Base-by-base conservation (phyloP, 2,888 invertebrate genomes). In the Andrena bicolor region DNA sequence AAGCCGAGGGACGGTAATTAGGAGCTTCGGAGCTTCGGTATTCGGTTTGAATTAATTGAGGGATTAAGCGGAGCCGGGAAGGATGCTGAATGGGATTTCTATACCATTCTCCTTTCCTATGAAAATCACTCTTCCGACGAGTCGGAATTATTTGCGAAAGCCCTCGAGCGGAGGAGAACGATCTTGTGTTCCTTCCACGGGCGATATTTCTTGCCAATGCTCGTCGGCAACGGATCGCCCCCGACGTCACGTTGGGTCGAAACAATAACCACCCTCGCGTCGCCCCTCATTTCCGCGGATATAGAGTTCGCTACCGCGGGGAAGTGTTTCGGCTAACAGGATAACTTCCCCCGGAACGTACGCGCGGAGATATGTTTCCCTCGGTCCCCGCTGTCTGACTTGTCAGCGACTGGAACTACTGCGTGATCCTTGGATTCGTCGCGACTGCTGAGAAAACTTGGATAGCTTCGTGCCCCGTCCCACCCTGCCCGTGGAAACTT, bases 381-480 rank as follows among this genome's bases (percentile, higher is more conserved):
- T 41, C n/a, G 23, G 64, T 20, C 4, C 61, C 16, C 16, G 2
- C 53, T 30, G 74, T 66, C 66, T 28, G 78, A 74, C 74, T 63
- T 41, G 68, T 63, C 68, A 16, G 26, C 51, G 56, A 35, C 74
- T 6, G 32, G 48, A 32, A 78, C 78, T 63, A 78, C 68, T 68
- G 63, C 13, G 26, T 0, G 53, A 35, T 48, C 20, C 41, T 7
- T 7, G 51, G 23, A 75, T 70, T 28, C 10, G 30, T 76, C 35
- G 51, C 10, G 26, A 16, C 23, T 20, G 28, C 7, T 5, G 26
- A 56, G 30, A 30, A 35, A 65, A 48, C 41, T 64, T 8, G 26
- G 13, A 2, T 13, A 6, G n/a, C 10, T 64, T 26, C 53, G 30
- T 56, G 2, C 2, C 16, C 20, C 60, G 8, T 8, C 10, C 30